Conservation (phyloP, 2,888 invertebrate genomes). For the Heliconius erato region DNA sequence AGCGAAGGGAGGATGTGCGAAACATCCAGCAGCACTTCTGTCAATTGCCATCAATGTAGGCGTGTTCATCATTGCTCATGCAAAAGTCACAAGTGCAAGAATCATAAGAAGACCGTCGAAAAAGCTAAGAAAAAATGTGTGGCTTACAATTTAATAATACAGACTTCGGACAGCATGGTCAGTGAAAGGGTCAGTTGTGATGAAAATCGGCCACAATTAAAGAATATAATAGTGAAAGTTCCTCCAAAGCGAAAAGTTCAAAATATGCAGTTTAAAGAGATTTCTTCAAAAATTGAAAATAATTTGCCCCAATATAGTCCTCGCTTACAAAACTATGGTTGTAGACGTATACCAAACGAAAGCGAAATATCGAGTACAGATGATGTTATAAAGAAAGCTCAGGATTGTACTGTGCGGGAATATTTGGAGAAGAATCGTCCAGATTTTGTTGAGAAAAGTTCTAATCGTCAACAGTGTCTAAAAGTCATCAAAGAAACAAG, state of each 20-base stretch:
- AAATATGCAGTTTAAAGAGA: constrained; percentile 68
- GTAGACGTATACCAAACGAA: constrained; percentile 71
- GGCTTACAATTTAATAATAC: constrained; percentile 80
- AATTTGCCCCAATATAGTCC: constrained; percentile 57
- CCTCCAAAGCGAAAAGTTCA: constrained; percentile 65
- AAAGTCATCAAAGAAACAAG: constrained; percentile 72
- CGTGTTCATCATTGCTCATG: constrained; percentile 70
- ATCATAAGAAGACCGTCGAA: constrained; percentile 61
- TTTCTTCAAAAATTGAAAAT: constrained; percentile 66
- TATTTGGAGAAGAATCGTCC: constrained; percentile 90
- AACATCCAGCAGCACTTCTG: constrained; percentile 73
- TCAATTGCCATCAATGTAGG: constrained; percentile 73
- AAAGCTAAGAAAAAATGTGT: constrained; percentile 73
- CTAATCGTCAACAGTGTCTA: constrained; percentile 72
- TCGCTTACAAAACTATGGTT: constrained; percentile 52
- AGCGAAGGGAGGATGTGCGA: constrained; percentile 65
- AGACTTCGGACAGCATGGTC: constrained; percentile 76
- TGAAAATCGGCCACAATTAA: constrained; percentile 61
- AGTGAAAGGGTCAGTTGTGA: constrained; percentile 67
- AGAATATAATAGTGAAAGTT: constrained; percentile 78
- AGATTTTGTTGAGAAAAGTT: constrained; percentile 85
- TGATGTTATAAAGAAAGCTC: constrained; percentile 63
- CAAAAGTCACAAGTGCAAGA: constrained; percentile 70
- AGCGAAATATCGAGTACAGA: constrained; percentile 73
- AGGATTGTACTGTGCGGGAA: constrained; percentile 86